Evolutionary conservation across 2,797 vertebrate species (phyloP).

Genomic region (Peromyscus nudipes): DNA sequence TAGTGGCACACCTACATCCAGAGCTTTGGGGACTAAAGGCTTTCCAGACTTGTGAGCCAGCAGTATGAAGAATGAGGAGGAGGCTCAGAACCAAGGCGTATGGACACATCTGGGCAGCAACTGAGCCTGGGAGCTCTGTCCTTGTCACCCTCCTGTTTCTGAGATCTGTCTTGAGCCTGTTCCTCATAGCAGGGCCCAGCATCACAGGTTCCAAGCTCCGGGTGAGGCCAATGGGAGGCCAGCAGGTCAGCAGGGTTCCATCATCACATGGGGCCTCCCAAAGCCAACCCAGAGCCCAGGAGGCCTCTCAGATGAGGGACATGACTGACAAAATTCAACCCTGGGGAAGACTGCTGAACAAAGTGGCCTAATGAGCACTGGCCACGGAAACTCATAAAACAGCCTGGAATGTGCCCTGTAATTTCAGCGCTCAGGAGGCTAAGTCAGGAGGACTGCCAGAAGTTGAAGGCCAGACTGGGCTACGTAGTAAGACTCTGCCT

Average conservation of each 20-base stretch:
- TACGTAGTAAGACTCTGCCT: not conserved
- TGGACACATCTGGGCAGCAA: not conserved
- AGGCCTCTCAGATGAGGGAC: not conserved
- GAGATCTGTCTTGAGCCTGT: not conserved
- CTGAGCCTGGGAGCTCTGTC: not conserved
- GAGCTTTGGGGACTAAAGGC: not conserved
- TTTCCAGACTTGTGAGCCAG: not conserved
- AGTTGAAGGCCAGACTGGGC: not conserved
- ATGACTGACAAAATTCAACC: not conserved
- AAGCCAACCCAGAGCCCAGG: not conserved
- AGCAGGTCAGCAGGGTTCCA: not conserved
- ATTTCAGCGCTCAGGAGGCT: not conserved
- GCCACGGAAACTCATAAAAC: not conserved
- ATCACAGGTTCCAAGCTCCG: not conserved
- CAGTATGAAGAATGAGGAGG: not conserved
- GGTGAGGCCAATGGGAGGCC: not conserved
- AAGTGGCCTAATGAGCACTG: not conserved
- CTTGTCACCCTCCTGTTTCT: not conserved
- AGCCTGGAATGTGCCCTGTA: not conserved
- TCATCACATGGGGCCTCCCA: too few relatives aligned
- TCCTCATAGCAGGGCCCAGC: not conserved
- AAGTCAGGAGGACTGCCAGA: not conserved
- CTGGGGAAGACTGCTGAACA: not conserved
- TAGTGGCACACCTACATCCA: not conserved
- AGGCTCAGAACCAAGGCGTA: fast-evolving